Evolutionary conservation across 2,797 vertebrate species (phyloP), one percentile per base, ranked within the genome.

Genomic region (Glyptemys insculpta): DNA sequence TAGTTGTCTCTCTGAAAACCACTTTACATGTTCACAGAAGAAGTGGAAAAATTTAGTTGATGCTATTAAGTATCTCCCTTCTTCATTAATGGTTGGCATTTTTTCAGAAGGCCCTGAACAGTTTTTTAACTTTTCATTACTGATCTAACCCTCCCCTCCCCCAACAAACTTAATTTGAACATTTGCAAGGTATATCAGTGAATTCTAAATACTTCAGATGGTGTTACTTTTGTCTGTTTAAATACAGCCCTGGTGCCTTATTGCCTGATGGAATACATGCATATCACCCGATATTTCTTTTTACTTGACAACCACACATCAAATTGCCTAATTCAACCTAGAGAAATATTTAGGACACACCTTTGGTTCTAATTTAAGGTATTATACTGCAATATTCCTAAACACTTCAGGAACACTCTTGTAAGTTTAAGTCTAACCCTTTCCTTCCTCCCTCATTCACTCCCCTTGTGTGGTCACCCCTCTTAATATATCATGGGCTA

Each of bases 231-330:
- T 95, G 82, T n/a, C 21, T 0, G 4, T 81, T 92, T 78, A 31
- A 47, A 12, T 37, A 37, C 65, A 37, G 65, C 2, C 6, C 19
- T 11, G n/a, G 34, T 12, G 10, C 16, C 23, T 7, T 93, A 91
- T 96, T 96, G 94, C 94, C 89, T 97, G 96, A 97, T 97, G 97
- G 95, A 96, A 97, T 97, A 96, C 95, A 94, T 96, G 96, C 74
- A 76, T 27, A 96, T 96, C 96, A 93, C 87, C 79, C 95, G 95
- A 21, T 85, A 85, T 85, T 95, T 23, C 94, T 94, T 97, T 97
- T 96, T 68, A 93, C 90, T 96, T 96, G 92, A 52, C 57, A 62
- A 47, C 82, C 85, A 72, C 47, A 88, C 88, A 87, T 78, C 59
- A 72, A 87, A 82, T 86, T 85, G 81, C 49, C 86, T 90, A 79